Evolutionary conservation across 2,113 vertebrate species (phyloP).

Genomic region (Lamprologus sp.): DNA sequence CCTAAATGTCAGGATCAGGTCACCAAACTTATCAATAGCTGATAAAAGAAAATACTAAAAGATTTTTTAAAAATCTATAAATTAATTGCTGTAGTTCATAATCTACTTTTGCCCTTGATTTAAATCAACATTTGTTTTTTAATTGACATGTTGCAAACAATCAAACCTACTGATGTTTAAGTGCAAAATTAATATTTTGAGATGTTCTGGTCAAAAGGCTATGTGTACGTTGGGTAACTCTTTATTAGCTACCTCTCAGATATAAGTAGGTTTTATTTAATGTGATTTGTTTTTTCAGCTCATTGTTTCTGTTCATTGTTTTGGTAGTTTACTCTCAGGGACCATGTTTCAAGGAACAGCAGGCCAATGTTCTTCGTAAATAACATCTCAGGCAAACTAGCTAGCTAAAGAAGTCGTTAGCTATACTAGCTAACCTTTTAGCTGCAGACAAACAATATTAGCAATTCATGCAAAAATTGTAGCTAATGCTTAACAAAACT

Average conservation of each 20-base stretch:
- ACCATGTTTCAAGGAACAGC: not conserved
- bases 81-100: not conserved
- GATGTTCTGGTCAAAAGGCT: not conserved
- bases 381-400: not conserved
- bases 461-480: not conserved
- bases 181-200: not conserved
- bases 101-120: rapidly evolving
- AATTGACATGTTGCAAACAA: not conserved
- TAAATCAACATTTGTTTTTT: not conserved
- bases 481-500: not conserved
- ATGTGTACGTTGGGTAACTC: not conserved
- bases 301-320: not conserved
- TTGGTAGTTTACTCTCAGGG: not conserved
- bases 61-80: rapidly evolving
- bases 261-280: not conserved
- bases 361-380: not conserved
- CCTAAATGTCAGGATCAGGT: not conserved
- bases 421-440: not conserved
- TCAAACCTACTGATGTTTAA: not conserved
- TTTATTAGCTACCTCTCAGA: not conserved
- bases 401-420: not conserved
- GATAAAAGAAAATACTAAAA: not conserved
- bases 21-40: not conserved
- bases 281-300: not conserved
- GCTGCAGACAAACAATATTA: not conserved